Evolutionary conservation across 2,888 invertebrate species (phyloP), one percentile per base, ranked within the genome.

Genomic region (Orthosia gothica): DNA sequence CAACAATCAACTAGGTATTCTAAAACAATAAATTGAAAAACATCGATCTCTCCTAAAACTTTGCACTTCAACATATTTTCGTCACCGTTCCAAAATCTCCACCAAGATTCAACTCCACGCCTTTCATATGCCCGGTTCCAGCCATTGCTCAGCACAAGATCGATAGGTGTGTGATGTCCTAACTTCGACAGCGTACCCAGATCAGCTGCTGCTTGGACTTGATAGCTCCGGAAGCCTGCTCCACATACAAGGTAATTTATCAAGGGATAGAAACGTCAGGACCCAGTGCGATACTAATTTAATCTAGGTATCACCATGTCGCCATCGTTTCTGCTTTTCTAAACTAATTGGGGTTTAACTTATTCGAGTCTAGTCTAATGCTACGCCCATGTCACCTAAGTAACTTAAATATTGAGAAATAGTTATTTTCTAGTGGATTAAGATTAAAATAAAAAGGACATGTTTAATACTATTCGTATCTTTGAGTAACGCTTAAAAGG

Each of bases 171-270:
- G 40, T 66, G 66, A 70, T 65, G 77, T 82, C 79, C 54, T 65
- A 82, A 82, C 82, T 76, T 5, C 3, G 47, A 50, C 23, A 54
- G 12, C 65, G 18, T 26, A 50, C 40, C 23, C 20, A 70, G 61
- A 79, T 67, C 80, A 79, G 49, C 65, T 80, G 77, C 62, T 74
- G 52, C 52, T 52, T 20, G 50, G 57, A 40, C 45, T 74, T 26
- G 45, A 18, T 58, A 50, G 5, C 26, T 66, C 66, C 82, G 79
- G 79, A 79, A 79, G 26, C 66, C 26, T 66, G 79, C 54, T 40
- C 79, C 70, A 79, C 70, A 66, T 67, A 63, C 77, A 20, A 66
- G 20, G 13, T 55, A 66, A 79, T 79, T 50, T 66, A 79, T 82
- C 62, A 66, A 32, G 64, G 69, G 16, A 69, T 61, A 81, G 68